phyloP scores from a whole-genome alignment of 2,797 vertebrate genomes.

The Fistularia commersonii region DNA sequence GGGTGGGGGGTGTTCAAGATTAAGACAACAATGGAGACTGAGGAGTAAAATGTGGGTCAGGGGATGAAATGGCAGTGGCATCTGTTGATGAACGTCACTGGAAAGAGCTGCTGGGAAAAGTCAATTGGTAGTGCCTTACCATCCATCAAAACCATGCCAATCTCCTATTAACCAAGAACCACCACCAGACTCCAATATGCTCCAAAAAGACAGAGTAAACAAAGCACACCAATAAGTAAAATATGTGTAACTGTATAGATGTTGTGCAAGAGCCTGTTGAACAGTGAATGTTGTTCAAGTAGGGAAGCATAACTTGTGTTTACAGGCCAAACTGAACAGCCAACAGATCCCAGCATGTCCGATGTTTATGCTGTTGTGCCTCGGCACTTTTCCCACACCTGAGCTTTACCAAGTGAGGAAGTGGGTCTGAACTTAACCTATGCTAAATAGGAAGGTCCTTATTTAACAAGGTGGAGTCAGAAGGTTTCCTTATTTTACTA shows the following conservation, averaged over 20 bases:
- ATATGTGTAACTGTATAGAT: background rate
- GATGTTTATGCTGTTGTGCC: background rate
- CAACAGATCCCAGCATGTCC: conserved; percentile 9
- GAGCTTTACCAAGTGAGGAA: conserved; percentile 26
- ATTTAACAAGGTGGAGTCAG: conserved; percentile 30
- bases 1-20: conserved; percentile 34
- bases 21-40: conserved; percentile 12
- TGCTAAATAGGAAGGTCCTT: conserved; percentile 6
- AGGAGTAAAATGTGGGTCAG: conserved; percentile 20
- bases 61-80: conserved; percentile 20
- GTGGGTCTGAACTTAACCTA: conserved; percentile 14
- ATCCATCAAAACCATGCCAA: background rate
- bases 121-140: conserved; percentile 3
- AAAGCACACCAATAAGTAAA: too few relatives aligned
- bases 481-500: conserved; percentile 36
- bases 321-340: background rate
- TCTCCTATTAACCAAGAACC: background rate
- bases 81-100: conserved; percentile 29
- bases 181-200: background rate
- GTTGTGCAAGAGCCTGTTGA: background rate
- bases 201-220: background rate
- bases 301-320: conserved; percentile 3
- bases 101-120: conserved; percentile 24
- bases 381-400: background rate
- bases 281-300: conserved; percentile 1